Evolutionary conservation across 1,140 invertebrate species (phyloP).

Genomic region (Spodoptera frugiperda): DNA sequence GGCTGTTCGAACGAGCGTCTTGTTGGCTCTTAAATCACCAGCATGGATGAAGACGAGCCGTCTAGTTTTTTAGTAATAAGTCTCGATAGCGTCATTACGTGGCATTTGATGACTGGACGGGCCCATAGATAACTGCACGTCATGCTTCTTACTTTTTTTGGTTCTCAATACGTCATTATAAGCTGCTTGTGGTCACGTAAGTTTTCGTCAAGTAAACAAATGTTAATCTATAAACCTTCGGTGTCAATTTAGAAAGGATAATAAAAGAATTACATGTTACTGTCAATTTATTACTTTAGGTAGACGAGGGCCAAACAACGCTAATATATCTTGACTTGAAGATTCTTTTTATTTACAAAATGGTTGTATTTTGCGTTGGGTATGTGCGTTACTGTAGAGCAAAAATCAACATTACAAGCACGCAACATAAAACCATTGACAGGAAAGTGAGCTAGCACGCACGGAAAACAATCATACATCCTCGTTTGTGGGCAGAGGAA

Average conservation of each 20-base stretch:
- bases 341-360: background rate
- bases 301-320: background rate
- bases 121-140: background rate
- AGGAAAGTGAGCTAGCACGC: conserved; percentile 35
- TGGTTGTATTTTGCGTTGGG: background rate
- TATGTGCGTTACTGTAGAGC: background rate
- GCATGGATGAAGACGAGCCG: conserved; percentile 28
- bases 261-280: background rate
- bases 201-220: too few species aligned
- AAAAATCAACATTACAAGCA: conserved; percentile 26
- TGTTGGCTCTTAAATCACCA: conserved; percentile 40
- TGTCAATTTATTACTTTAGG: conserved; percentile 20
- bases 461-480: conserved; percentile 36
- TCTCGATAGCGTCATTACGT: conserved; percentile 33
- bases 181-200: too few species aligned
- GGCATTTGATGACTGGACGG: conserved; percentile 21
- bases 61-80: conserved; percentile 23
- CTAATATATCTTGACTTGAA: background rate
- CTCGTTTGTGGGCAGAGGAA: conserved; percentile 29
- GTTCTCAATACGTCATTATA: too few species aligned
- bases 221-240: too few species aligned
- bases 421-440: conserved; percentile 29
- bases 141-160: background rate
- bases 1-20: conserved; percentile 31
- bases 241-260: conserved; percentile 13